A percentile compares a stretch with the other conserved stretches of the same genome.
These are phyloP conservation scores for Callaeas wilsoni DNA, from an alignment of 2,113 vertebrate genomes.

Conservation along the genomic window DNA sequence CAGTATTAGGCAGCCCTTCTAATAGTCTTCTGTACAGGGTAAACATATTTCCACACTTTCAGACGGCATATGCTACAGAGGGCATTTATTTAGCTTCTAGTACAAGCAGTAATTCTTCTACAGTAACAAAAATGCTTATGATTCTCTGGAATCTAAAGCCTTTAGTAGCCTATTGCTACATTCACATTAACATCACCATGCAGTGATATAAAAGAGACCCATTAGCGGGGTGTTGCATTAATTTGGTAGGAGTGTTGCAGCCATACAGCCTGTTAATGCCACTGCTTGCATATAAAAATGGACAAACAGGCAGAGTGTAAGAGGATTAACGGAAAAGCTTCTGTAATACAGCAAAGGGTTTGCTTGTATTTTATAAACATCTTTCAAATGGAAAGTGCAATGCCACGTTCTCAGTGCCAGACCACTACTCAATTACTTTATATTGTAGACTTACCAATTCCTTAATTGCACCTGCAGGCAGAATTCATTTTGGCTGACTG, in stretches of 20 bases:
- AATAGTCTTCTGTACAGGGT: background rate
- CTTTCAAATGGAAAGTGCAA: background rate
- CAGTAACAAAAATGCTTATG: background rate
- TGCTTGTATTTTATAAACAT: conserved; percentile 28
- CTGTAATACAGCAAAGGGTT: conserved; percentile 23
- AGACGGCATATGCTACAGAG: background rate
- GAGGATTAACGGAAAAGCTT: conserved; percentile 14
- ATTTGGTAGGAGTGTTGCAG: background rate
- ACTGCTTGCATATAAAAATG: background rate
- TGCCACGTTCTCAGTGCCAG: background rate
- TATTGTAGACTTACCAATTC: conserved; percentile 12
- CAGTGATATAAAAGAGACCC: background rate
- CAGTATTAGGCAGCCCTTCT: background rate
- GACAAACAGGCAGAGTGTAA: conserved; percentile 13
- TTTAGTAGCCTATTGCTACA: background rate
- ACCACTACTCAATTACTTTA: background rate
- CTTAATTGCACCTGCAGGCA: conserved; percentile 55
- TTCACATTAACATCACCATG: background rate
- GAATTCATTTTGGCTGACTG: conserved; percentile 22
- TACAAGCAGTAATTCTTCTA: background rate
- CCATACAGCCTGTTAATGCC: background rate
- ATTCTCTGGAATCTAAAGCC: background rate
- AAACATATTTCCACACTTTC: background rate
- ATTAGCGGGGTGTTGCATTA: background rate
- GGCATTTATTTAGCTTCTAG: background rate